These are phyloP conservation scores for Nebria salina DNA, from an alignment of 2,888 invertebrate genomes.

Conservation along the genomic window DNA sequence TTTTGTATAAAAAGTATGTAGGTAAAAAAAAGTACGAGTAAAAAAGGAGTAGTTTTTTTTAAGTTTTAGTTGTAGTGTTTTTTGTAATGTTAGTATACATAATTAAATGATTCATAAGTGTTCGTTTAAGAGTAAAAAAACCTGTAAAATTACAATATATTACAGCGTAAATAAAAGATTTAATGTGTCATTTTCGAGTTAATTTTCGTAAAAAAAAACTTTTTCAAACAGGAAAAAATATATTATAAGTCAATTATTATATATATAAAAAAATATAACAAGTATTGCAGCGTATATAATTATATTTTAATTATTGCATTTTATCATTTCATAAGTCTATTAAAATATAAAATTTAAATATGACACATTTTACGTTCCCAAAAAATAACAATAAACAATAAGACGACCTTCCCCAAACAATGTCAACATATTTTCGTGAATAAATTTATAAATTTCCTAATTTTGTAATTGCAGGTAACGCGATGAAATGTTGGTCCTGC, in stretches of 20 bases:
- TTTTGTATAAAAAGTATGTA: too few relatives aligned
- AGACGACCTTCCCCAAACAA: background rate
- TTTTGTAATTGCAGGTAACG: constrained; percentile 67
- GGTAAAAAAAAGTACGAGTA: too few relatives aligned
- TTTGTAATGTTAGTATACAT: too few relatives aligned
- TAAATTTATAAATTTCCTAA: constrained; percentile 18
- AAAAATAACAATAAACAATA: background rate
- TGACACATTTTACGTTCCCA: background rate
- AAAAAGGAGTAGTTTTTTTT: too few relatives aligned
- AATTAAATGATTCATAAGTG: too few relatives aligned
- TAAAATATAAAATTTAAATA: background rate
- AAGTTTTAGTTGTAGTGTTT: too few relatives aligned
- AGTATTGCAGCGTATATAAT: background rate
- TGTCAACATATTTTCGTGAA: background rate
- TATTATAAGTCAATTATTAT: background rate
- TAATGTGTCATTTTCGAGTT: too few relatives aligned
- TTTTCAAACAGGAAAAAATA: background rate
- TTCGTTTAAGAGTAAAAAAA: too few relatives aligned
- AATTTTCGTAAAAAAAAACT: background rate
- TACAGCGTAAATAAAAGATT: too few relatives aligned
- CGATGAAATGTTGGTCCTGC: constrained; percentile 80
- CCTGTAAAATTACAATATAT: too few relatives aligned
- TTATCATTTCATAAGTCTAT: background rate
- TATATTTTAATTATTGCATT: background rate
- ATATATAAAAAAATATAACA: background rate